These are phyloP conservation scores for Labeo calbasu DNA, from an alignment of 2,797 vertebrate species.

Conservation along the genomic window DNA sequence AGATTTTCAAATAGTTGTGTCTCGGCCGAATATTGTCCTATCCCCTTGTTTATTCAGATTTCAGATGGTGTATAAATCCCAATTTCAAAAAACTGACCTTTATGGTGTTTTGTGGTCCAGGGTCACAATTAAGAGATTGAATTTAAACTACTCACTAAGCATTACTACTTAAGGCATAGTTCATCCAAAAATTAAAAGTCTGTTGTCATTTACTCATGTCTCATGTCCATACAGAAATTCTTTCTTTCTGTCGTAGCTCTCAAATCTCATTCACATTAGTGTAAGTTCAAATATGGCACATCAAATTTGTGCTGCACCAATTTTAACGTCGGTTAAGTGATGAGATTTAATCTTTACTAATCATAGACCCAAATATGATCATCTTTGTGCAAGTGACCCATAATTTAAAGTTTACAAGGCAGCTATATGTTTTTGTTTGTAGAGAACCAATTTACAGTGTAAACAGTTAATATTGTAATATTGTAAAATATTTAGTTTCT, in stretches of 20 bases:
- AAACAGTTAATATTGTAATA: neutral
- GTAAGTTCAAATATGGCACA: neutral
- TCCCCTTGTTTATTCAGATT: no score
- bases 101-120: no score
- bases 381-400: neutral
- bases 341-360: neutral
- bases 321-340: neutral
- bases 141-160: neutral
- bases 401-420: neutral
- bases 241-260: neutral
- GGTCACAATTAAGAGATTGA: neutral
- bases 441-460: neutral
- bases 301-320: neutral
- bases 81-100: no score
- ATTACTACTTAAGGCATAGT: neutral
- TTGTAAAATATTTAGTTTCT: neutral
- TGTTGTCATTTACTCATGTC: neutral
- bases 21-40: no score
- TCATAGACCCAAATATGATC: neutral
- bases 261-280: neutral
- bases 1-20: no score
- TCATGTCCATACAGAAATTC: neutral
- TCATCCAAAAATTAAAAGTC: conserved; percentile 11
- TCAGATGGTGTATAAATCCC: no score
- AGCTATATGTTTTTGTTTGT: neutral